A percentile compares a stretch with the other conserved stretches of the same genome.
These are phyloP conservation scores for Steromphala cineraria DNA, from an alignment of 2,888 invertebrate genomes.

Conservation along the genomic window DNA sequence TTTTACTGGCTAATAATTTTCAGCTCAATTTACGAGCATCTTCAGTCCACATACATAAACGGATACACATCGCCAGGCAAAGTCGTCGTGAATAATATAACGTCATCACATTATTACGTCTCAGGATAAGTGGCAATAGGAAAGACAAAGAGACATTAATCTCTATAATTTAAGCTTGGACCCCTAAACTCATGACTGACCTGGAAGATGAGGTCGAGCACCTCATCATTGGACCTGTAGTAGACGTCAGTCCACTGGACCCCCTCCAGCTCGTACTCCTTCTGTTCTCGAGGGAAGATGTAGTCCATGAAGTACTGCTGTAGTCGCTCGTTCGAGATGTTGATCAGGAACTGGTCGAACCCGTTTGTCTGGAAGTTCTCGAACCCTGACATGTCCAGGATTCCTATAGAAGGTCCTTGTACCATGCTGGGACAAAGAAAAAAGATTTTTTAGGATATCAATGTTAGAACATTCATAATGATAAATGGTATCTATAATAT, in stretches of 20 bases:
- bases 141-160: too few relatives aligned
- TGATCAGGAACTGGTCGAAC: constrained; percentile 62
- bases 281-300: constrained; percentile 61
- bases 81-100: too few relatives aligned
- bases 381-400: constrained; percentile 63
- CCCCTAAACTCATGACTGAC: constrained; percentile 33
- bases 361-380: constrained; percentile 57
- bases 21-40: too few relatives aligned
- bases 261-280: constrained; percentile 58
- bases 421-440: background rate
- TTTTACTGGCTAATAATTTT: too few relatives aligned
- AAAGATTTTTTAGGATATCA: too few relatives aligned
- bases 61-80: too few relatives aligned
- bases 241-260: constrained; percentile 57
- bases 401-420: constrained; percentile 49
- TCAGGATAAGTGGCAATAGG: too few relatives aligned
- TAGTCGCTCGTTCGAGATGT: constrained; percentile 59
- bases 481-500: too few relatives aligned
- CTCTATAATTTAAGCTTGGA: too few relatives aligned
- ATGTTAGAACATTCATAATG: background rate
- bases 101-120: too few relatives aligned
- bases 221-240: constrained; percentile 58
- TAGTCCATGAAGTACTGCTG: constrained; percentile 68
- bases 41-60: too few relatives aligned
- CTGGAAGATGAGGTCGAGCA: constrained; percentile 57